Evolutionary conservation across 2,797 vertebrate species (phyloP).

Genomic region (Sebastes alutus): DNA sequence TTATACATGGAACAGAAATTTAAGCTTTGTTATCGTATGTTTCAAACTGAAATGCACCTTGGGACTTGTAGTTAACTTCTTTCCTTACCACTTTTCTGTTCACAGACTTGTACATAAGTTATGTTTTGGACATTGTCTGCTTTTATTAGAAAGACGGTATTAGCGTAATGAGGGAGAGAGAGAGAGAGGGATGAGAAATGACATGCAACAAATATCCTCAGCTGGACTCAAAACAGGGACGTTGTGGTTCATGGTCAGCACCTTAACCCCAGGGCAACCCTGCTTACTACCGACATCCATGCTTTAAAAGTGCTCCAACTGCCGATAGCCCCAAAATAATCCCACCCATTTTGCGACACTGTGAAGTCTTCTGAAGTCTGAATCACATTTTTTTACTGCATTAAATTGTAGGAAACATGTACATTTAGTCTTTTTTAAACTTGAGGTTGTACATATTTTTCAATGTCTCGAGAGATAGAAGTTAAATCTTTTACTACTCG

Average conservation of each 20-base stretch:
- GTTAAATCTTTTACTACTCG: constrained; percentile 17
- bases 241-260: no score
- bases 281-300: neutral
- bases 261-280: no score
- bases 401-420: neutral
- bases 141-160: neutral
- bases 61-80: neutral
- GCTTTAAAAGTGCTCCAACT: neutral
- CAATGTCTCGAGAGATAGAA: constrained; percentile 30
- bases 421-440: constrained; percentile 16
- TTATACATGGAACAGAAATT: no score
- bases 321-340: neutral
- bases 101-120: neutral
- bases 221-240: neutral
- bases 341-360: neutral
- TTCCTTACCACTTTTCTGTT: neutral
- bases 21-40: accelerated
- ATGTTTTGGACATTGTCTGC: neutral
- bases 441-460: neutral
- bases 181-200: neutral
- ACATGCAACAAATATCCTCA: neutral
- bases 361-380: neutral
- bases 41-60: accelerated
- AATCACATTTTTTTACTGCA: neutral
- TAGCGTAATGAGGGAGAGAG: neutral